Percentiles rank a stretch among this genome's conserved stretches.
These are phyloP conservation scores for Drosophila littoralis DNA, from an alignment of 1,140 invertebrate species.

Conservation along the genomic window DNA sequence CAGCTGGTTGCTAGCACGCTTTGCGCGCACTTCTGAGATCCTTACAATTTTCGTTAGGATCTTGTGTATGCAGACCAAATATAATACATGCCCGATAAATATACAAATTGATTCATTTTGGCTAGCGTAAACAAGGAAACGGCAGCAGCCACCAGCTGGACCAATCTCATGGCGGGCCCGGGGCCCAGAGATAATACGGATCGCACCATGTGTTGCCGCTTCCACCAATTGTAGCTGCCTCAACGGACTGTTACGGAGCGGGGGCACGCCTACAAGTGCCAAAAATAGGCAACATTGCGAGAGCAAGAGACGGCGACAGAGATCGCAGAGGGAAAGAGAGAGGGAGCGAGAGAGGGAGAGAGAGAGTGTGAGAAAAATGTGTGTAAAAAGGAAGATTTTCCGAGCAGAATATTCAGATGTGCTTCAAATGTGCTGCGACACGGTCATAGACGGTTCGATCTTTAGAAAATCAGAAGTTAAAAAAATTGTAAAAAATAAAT, in stretches of 20 bases:
- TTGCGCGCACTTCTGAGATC: slow-evolving; percentile 15
- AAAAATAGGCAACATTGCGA: slow-evolving; percentile 61
- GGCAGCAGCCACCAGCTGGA: slow-evolving; percentile 45
- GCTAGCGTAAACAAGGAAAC: slow-evolving; percentile 20
- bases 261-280: slow-evolving; percentile 68
- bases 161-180: slow-evolving; percentile 61
- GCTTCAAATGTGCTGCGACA: slow-evolving; percentile 39
- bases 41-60: slow-evolving; percentile 8
- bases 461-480: neutral
- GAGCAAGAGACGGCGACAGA: slow-evolving; percentile 11
- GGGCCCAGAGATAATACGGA: slow-evolving; percentile 47
- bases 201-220: slow-evolving; percentile 71
- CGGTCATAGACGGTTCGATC: slow-evolving; percentile 30
- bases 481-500: neutral
- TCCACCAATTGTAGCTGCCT: slow-evolving; percentile 66
- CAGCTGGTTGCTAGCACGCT: slow-evolving; percentile 41
- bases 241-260: slow-evolving; percentile 15
- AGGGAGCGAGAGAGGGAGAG: slow-evolving; percentile 18
- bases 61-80: neutral
- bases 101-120: slow-evolving; percentile 17
- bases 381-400: slow-evolving; percentile 65
- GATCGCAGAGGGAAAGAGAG: neutral
- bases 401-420: slow-evolving; percentile 49
- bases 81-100: slow-evolving; percentile 11
- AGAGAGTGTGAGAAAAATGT: slow-evolving; percentile 24